Conservation (phyloP, 2,888 invertebrate species). For the Pomacea canaliculata region DNA sequence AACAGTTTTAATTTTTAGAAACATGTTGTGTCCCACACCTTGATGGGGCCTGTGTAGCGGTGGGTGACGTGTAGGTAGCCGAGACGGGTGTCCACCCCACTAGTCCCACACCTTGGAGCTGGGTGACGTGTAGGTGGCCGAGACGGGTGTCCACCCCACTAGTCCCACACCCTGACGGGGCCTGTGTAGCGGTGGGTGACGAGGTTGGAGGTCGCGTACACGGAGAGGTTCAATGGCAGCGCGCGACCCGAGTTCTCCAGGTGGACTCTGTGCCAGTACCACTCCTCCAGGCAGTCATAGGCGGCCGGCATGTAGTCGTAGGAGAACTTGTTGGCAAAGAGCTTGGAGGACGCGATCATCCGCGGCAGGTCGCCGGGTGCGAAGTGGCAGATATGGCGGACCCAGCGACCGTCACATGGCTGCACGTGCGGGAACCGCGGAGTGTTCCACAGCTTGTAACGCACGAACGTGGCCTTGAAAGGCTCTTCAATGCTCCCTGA, state of each 20-base stretch:
- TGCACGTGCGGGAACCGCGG: neutral
- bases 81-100: too few species aligned
- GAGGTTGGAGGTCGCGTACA: too few species aligned
- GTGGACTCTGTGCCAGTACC: constrained; percentile 35
- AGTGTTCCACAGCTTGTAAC: constrained; percentile 10
- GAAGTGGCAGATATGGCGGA: constrained; percentile 17
- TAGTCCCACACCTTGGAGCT: too few species aligned
- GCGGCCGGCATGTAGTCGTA: constrained; percentile 43
- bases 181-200: too few species aligned
- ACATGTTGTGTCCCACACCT: too few species aligned
- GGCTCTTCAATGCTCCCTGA: neutral
- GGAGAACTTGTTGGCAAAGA: constrained; percentile 62
- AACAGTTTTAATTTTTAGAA: too few species aligned
- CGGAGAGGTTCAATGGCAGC: too few species aligned
- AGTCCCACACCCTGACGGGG: too few species aligned
- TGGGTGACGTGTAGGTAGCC: too few species aligned
- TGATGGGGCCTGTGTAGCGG: too few species aligned
- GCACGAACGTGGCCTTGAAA: neutral
- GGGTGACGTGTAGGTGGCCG: too few species aligned
- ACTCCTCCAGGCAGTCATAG: constrained; percentile 55
- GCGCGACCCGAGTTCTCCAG: constrained; percentile 9
- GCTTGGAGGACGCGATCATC: constrained; percentile 35
- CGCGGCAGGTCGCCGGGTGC: constrained; percentile 47
- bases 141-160: too few species aligned
- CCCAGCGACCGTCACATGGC: constrained; percentile 5